Evolutionary conservation across 1,140 invertebrate species (phyloP), one percentile per base, ranked within the genome.

Genomic region (Cylas formicarius): DNA sequence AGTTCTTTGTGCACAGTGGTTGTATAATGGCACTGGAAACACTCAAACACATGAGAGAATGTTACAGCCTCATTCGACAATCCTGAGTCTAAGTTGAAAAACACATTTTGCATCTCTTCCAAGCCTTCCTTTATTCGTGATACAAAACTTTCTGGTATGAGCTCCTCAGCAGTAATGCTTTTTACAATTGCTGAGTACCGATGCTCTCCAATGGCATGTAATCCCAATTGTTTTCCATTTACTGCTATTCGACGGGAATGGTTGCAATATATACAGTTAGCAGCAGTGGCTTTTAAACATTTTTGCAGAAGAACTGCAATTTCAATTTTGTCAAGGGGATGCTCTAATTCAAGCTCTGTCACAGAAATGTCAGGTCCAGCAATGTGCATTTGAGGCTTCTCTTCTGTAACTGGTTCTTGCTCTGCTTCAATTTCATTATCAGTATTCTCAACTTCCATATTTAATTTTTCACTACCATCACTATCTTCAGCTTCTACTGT

Each of bases 191-290:
- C 80, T 4, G 72, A 72, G 61, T 86, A 88, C 4, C 81, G 69
- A 65, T 90, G 86, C 57, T 86, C 75, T 3, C 77, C 71, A 2
- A 89, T 75, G 57, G 88, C 74, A 60, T 90, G 86, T 9, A 87
- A 61, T 2, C 78, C 78, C 24, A 90, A 60, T 54, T 87, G 82
- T 60, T 81, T 80, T 28, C 80, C 85, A 63, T 89, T 85, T 0
- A 89, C 84, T 2, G 84, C 81, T 50, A 90, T 85, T 46, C 81
- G 78, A 14, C 82, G 71, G 0, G 83, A 84, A 68, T 89, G 84
- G 60, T 86, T 86, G 56, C 86, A 90, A 58, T 86, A 90, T 20
- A 86, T 72, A 62, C 87, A 90, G 19, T 69, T 71, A 3, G 72
- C 67, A 55, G 77, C 77, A 0, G 83, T 81, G 2, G 73, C 73